These are phyloP conservation scores for Halictus quadricinctus DNA, from an alignment of 2,888 invertebrate genomes.

Conservation along the genomic window DNA sequence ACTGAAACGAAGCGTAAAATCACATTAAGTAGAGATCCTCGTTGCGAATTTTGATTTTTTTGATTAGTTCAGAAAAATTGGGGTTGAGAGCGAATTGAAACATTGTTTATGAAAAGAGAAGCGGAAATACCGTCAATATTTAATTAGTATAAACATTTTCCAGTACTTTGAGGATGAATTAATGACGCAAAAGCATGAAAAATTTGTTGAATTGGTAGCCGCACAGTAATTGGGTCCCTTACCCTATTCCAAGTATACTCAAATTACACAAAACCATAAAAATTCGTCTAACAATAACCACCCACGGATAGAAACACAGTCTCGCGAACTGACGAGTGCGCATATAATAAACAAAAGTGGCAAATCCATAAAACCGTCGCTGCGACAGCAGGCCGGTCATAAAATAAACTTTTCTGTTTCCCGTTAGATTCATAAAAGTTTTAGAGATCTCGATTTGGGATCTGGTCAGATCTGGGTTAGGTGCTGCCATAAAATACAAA, in stretches of 20 bases:
- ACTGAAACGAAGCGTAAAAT: neutral
- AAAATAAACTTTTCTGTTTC: neutral
- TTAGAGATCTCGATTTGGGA: neutral
- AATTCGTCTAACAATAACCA: neutral
- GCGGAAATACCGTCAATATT: neutral
- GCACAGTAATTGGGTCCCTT: no score
- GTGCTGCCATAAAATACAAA: neutral
- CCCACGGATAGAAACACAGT: neutral
- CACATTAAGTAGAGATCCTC: neutral
- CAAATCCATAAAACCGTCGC: neutral
- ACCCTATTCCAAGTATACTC: neutral
- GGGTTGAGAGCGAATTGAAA: neutral
- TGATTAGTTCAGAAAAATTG: neutral
- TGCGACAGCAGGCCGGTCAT: neutral
- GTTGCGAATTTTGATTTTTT: no score
- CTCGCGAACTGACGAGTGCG: neutral
- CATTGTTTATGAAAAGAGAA: neutral
- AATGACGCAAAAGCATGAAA: neutral
- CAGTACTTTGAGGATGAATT: neutral
- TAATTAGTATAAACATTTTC: neutral
- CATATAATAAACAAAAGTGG: neutral
- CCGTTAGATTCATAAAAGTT: neutral
- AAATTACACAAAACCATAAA: neutral
- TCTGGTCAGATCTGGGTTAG: constrained; percentile 6
- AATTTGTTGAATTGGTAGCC: no score